Evolutionary conservation across 2,113 vertebrate species (phyloP), one percentile per base, ranked within the genome.

Genomic region (Paramisgurnus dabryanus): DNA sequence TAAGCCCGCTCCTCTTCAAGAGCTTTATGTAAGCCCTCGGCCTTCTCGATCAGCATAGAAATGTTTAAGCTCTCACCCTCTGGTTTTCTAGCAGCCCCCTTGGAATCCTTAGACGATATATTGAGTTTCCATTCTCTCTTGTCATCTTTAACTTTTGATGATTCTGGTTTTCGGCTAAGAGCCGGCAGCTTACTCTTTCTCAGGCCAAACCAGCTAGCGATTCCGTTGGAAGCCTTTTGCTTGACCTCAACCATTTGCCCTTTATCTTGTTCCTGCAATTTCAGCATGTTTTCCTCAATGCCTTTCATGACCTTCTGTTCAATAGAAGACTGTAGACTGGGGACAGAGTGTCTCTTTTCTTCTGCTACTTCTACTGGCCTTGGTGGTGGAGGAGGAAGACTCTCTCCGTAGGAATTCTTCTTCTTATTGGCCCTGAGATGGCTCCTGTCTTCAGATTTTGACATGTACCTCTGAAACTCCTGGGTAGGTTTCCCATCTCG

Each of bases 221-320:
- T 93, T 86, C 95, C 94, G 0, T 96, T 95, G 7, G 95, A 91
- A 18, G 95, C 92, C n/a, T 96, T 96, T 69, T 95, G 96, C 83
- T 97, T 98, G 18, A 92, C 92, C 83, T 98, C 97, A 0, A 80
- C 61, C 0, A 65, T 41, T 0, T 90, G 95, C 0, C 90, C 90
- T 53, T 93, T 83, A 74, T 96, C 96, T 89, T 96, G 96, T 83
- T 95, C 95, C 87, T 96, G 95, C 17, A 95, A 94, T 79, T 96
- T 93, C 76, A 98, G 89, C 89, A 98, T 89, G 0, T 98, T 98
- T 89, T 98, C 97, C 90, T 97, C 95, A 0, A 99, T 99, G 82
- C 97, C 97, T 75, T 97, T 97, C 97, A 99, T 99, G 81, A 99
- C 97, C 87, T 98, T 98, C 90, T 98, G 96, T 89, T 99, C 97